phyloP scores from a whole-genome alignment of 2,113 vertebrate genomes.

The Hylia prasina region DNA sequence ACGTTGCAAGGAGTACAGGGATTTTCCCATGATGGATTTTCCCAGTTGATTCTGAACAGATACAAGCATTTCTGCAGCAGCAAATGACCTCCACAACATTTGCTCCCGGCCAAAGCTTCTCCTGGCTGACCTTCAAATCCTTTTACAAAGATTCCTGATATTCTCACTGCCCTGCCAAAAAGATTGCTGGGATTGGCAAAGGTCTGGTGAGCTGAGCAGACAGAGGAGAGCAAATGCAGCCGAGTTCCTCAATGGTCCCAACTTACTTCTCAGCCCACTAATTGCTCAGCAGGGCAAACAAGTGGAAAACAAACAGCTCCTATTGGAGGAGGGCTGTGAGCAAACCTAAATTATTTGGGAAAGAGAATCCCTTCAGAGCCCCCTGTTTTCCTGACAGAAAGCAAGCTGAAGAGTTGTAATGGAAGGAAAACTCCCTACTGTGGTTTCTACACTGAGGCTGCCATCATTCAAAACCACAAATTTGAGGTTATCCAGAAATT shows the following conservation, averaged over 20 bases:
- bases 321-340: background rate
- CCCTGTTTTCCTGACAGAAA: background rate
- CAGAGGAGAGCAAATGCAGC: background rate
- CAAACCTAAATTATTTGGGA: background rate
- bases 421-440: background rate
- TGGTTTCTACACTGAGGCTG: background rate
- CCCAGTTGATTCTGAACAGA: background rate
- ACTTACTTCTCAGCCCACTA: background rate
- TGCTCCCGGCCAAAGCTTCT: background rate
- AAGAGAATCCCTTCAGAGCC: background rate
- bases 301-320: background rate
- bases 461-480: background rate
- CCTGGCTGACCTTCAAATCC: background rate
- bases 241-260: fast-evolving
- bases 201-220: background rate
- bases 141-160: background rate
- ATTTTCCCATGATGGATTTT: background rate
- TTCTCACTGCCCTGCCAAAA: background rate
- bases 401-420: background rate
- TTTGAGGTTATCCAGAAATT: background rate
- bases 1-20: background rate
- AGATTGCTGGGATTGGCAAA: background rate
- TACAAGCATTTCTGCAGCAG: background rate
- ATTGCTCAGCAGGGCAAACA: background rate
- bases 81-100: background rate